phyloP scores from a whole-genome alignment of 2,888 invertebrate genomes.

The Caenorhabditis sulstoni region DNA sequence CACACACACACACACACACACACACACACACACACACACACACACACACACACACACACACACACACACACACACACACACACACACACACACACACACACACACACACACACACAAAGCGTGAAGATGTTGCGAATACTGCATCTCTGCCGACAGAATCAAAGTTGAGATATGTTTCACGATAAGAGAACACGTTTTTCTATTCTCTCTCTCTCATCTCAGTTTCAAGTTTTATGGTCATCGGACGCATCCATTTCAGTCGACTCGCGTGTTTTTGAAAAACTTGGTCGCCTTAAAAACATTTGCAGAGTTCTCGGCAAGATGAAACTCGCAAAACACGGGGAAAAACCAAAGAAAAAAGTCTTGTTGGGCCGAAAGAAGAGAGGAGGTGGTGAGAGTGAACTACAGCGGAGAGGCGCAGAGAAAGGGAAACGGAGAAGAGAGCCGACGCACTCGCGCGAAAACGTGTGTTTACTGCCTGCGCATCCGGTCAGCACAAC shows the following conservation, averaged over 20 bases:
- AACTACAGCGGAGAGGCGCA: constrained; percentile 13
- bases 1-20: no score
- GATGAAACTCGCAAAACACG: constrained; percentile 11
- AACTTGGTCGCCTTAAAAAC: neutral
- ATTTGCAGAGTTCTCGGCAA: neutral
- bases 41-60: no score
- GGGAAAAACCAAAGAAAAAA: constrained; percentile 16
- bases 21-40: no score
- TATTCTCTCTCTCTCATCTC: neutral
- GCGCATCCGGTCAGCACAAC: constrained; percentile 24
- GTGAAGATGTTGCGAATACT: neutral
- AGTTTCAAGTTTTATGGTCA: constrained; percentile 46
- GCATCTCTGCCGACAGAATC: constrained; percentile 1
- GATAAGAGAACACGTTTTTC: constrained; percentile 43
- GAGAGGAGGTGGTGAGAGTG: neutral
- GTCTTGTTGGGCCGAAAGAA: constrained; percentile 4
- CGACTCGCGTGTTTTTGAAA: constrained; percentile 18
- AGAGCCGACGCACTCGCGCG: constrained; percentile 30
- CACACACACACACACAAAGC: neutral
- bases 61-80: no score
- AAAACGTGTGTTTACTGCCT: constrained; percentile 54
- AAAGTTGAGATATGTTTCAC: constrained; percentile 37
- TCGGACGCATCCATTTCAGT: constrained; percentile 21
- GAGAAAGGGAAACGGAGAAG: constrained; percentile 7
- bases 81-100: neutral